Evolutionary conservation across 2,888 invertebrate species (phyloP).

Genomic region (Chydorus sphaericus): DNA sequence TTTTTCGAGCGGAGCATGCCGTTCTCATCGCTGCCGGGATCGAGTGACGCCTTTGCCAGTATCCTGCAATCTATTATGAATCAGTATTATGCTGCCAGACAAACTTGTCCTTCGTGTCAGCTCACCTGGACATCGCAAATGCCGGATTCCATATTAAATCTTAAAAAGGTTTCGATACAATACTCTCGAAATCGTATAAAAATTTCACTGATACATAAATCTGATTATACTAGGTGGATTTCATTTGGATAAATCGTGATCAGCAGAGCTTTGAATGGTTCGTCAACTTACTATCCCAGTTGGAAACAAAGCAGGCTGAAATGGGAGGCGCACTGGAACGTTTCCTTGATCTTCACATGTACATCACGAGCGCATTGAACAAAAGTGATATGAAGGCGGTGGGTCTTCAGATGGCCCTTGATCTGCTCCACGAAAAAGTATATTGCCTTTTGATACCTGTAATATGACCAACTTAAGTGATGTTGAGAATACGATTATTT

Average conservation of each 20-base stretch:
- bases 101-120: conserved; percentile 70
- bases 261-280: conserved; percentile 96
- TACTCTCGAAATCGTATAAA: no score
- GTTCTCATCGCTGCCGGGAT: conserved; percentile 89
- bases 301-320: conserved; percentile 89
- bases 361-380: conserved; percentile 83
- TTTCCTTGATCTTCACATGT: conserved; percentile 95
- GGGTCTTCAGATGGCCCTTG: conserved; percentile 76
- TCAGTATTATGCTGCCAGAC: conserved; percentile 71
- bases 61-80: conserved; percentile 89
- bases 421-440: conserved; percentile 81
- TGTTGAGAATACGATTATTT: neutral
- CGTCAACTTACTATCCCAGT: conserved; percentile 72
- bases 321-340: conserved; percentile 65
- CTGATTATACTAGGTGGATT: conserved; percentile 56
- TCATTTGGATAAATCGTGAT: conserved; percentile 94
- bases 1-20: conserved; percentile 86
- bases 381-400: conserved; percentile 89
- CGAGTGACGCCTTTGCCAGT: no score
- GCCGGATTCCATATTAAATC: conserved; percentile 65
- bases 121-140: conserved; percentile 71
- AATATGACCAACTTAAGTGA: no score
- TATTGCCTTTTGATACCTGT: no score
- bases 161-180: conserved; percentile 83
- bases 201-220: neutral